Percentiles rank a stretch among this genome's conserved stretches.
Conservation (phyloP, 30 jellyfish, hydroid and myxozoan genomes). For the Nemopilema nomurai region DNA sequence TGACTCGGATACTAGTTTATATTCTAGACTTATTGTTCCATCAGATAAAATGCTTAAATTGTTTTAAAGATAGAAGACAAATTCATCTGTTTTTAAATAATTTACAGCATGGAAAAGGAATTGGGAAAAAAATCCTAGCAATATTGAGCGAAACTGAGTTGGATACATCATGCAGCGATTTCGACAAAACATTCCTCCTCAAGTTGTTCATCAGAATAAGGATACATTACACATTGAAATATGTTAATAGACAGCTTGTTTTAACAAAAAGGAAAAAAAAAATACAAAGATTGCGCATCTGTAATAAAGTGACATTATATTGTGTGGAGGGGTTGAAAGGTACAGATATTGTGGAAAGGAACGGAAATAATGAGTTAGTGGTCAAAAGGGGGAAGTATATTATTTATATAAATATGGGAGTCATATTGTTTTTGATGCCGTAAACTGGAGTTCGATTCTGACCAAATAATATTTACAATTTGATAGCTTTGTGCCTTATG, state of each 20-base stretch:
- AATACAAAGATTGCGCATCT: constrained; percentile 19
- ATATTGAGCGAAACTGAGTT: neutral
- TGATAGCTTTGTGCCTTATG: too few relatives aligned
- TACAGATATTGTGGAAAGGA: neutral
- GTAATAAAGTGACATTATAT: neutral
- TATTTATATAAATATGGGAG: too few relatives aligned
- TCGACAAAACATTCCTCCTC: constrained; percentile 22
- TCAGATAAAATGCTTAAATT: constrained; percentile 1
- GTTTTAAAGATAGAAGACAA: constrained; percentile 12
- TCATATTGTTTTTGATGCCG: too few relatives aligned
- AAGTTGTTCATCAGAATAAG: constrained; percentile 28
- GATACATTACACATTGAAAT: constrained; percentile 26
- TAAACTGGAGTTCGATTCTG: too few relatives aligned
- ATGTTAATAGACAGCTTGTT: constrained; percentile 19
- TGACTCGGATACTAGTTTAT: constrained; percentile 38
- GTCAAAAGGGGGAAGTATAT: neutral
- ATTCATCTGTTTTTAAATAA: constrained; percentile 1
- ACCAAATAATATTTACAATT: too few relatives aligned
- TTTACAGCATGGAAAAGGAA: constrained; percentile 15
- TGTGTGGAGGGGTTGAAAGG: neutral
- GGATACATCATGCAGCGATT: neutral
- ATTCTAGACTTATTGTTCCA: constrained; percentile 45
- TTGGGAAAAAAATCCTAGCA: constrained; percentile 4
- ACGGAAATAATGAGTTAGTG: neutral
- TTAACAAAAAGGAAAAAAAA: constrained; percentile 22